A percentile compares a stretch with the other conserved stretches of the same genome.
Evolutionary conservation across 2,888 invertebrate genomes (phyloP).

Genomic region (Glaucopsyche alexis): DNA sequence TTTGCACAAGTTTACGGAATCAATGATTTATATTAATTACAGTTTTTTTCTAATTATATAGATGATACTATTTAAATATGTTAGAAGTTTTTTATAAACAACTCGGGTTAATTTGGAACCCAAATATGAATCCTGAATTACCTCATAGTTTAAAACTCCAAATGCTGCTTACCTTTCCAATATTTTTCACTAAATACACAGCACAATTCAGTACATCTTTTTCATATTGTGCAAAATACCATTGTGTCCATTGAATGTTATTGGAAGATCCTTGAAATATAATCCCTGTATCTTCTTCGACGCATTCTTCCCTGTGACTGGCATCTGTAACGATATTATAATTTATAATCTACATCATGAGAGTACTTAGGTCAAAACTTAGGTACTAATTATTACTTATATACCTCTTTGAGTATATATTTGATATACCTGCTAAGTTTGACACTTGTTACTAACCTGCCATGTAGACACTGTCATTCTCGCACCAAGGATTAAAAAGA

Average conservation of each 20-base stretch:
- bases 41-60: no score
- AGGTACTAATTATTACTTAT: no score
- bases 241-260: constrained; percentile 87
- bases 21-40: not conserved
- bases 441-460: constrained; percentile 81
- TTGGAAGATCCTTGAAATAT: not conserved
- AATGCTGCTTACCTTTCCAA: constrained; percentile 77
- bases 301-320: not conserved
- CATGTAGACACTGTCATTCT: constrained; percentile 82
- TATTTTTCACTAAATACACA: constrained; percentile 85
- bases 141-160: not conserved
- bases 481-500: constrained; percentile 94
- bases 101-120: no score
- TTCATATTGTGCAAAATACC: constrained; percentile 95
- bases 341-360: constrained; percentile 45
- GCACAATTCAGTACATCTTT: constrained; percentile 89
- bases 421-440: no score
- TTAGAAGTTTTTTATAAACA: no score
- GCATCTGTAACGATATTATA: not conserved
- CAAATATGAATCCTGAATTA: no score
- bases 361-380: no score
- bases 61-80: no score
- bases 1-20: no score
- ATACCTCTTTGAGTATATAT: no score
- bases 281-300: not conserved